Conservation (phyloP, 2,797 vertebrate species). For the Tokudaia tokunoshimensis region DNA sequence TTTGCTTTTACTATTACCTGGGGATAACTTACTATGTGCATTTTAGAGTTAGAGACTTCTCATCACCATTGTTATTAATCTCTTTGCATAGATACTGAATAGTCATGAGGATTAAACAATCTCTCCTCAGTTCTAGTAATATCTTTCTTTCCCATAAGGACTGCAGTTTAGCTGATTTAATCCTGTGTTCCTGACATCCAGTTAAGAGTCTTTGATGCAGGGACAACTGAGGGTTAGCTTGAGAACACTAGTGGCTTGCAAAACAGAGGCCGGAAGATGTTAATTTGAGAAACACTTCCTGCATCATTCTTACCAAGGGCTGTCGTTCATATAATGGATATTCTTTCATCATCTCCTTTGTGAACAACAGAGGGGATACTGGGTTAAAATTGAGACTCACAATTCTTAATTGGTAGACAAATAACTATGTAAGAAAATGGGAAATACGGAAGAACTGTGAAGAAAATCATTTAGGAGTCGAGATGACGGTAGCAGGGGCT, state of each 20-base stretch:
- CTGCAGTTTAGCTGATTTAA: not conserved
- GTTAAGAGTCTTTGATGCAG: not conserved
- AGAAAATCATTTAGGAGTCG: not conserved
- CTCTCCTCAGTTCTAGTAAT: not conserved
- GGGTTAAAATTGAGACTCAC: not conserved
- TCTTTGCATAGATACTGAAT: not conserved
- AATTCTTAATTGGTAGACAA: not conserved
- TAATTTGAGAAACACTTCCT: not conserved
- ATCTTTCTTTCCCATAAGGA: not conserved
- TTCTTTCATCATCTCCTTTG: not conserved
- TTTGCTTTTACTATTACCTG: not conserved
- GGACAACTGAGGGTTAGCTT: not conserved
- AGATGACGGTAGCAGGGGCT: not conserved
- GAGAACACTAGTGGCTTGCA: not conserved
- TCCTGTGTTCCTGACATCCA: not conserved
- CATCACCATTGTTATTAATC: not conserved
- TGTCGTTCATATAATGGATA: not conserved
- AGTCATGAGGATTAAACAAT: not conserved
- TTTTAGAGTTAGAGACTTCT: conserved; percentile 12
- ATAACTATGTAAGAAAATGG: not conserved
- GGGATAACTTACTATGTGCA: not conserved
- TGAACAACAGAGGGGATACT: not conserved
- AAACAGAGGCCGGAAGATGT: not conserved
- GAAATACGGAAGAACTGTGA: not conserved
- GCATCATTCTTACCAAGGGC: not conserved